Base-by-base conservation (phyloP, 2,797 vertebrate genomes). In the Aeoliscus strigatus region DNA sequence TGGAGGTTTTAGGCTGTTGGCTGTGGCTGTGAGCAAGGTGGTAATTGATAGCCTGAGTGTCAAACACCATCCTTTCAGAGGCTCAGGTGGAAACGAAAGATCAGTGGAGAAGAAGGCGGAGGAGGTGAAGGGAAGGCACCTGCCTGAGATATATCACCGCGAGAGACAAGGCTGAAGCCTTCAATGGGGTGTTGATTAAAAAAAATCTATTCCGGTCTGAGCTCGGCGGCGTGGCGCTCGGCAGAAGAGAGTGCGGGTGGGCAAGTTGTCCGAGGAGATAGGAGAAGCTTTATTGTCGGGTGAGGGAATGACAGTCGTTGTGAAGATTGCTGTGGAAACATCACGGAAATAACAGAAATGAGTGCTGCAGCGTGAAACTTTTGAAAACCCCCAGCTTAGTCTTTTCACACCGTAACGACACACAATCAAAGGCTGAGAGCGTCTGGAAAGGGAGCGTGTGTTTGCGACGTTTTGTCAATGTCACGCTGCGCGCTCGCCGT, bases 41-140 rank as follows among this genome's bases (percentile, higher is more conserved):
- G 72, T 81, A 77, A 79, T 79, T 74, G 70, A 83, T 80, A 68
- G 70, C 61, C 65, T 1, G 43, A 61, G 67, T 60, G 64, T 74
- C 68, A 65, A 53, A 62, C 51, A 58, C 39, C 48, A 14, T 59
- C 53, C 38, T 70, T 77, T 77, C 60, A 63, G 27, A 7, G 27
- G 56, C 66, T 44, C 25, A 25, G 43, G 39, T 43, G 39, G 53
- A 64, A 55, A 60, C 17, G 39, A 51, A 37, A 59, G 64, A 70
- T 73, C 65, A 77, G 55, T 1, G 29, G 14, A 8, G 48, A 52
- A 51, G 47, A 36, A 32, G 53, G 63, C 3, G 39, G 63, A 67
- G 28, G 33, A 67, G 50, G 60, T 6, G 12, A 26, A 37, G 49
- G 18, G 48, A 49, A 52, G 33, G 33, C 46, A 26, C n/a, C 8